These are phyloP conservation scores for Matsumyia berberina DNA, from an alignment of 2,888 invertebrate genomes.

Conservation along the genomic window DNA sequence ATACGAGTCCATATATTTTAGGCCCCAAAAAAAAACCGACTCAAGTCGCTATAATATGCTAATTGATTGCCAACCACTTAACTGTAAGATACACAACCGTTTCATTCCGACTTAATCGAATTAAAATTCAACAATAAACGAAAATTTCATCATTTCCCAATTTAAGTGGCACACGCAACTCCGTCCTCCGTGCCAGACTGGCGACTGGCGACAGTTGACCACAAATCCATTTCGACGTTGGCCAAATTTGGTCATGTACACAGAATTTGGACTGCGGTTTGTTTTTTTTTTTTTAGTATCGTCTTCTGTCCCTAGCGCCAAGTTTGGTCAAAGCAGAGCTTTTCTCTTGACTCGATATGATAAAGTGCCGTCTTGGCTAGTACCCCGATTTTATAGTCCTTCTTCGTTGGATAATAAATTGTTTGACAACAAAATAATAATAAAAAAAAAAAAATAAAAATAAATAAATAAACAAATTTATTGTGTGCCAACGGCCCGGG, in stretches of 20 bases:
- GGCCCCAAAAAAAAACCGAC: not conserved
- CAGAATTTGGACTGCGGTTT: conserved; percentile 40
- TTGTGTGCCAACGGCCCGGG: conserved; percentile 16
- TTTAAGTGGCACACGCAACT: conserved; percentile 60
- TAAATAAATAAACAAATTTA: conserved; percentile 40
- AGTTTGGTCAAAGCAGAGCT: conserved; percentile 30
- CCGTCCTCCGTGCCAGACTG: conserved; percentile 15
- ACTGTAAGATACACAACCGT: conserved; percentile 23
- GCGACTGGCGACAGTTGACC: conserved; percentile 38
- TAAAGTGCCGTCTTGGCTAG: not conserved
- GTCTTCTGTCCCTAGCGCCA: conserved; percentile 19
- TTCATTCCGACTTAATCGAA: conserved; percentile 1
- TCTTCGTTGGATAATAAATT: conserved; percentile 44
- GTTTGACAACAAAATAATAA: conserved; percentile 14
- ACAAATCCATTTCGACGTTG: conserved; percentile 22
- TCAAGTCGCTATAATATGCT: conserved; percentile 41
- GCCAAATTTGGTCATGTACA: conserved; percentile 41
- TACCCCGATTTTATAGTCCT: conserved; percentile 50
- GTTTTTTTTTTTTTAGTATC: not conserved
- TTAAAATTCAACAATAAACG: conserved; percentile 22
- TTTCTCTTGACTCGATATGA: too few species aligned
- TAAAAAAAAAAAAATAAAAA: conserved; percentile 21
- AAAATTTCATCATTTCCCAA: conserved; percentile 64
- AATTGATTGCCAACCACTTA: conserved; percentile 47
- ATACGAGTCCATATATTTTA: not conserved